Percentiles rank a stretch among this genome's conserved stretches.
Evolutionary conservation across 2,113 vertebrate genomes (phyloP).

Genomic region (Aegotheles bennettii): DNA sequence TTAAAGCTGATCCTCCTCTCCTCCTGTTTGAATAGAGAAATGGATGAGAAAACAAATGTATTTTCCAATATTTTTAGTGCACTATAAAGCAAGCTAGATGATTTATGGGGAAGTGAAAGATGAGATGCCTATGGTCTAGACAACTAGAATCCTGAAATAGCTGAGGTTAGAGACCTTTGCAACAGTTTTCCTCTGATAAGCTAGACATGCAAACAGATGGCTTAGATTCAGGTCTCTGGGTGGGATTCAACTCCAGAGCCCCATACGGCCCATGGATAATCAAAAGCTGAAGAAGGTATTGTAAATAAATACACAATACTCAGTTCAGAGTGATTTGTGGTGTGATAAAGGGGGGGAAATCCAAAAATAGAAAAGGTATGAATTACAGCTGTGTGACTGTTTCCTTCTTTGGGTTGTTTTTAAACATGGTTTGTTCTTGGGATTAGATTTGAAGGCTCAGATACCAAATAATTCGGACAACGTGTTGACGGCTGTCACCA

Average conservation of each 20-base stretch:
- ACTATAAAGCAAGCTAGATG: neutral
- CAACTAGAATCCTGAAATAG: neutral
- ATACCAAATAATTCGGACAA: neutral
- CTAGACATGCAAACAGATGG: neutral
- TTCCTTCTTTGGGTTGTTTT: neutral
- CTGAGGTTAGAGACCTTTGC: neutral
- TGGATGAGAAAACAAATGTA: neutral
- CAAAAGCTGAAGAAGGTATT: neutral
- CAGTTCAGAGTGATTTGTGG: neutral
- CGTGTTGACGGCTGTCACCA: neutral
- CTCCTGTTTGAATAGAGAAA: neutral
- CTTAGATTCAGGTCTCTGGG: neutral
- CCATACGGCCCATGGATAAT: neutral
- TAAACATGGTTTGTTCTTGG: neutral
- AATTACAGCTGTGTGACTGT: neutral
- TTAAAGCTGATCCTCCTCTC: neutral
- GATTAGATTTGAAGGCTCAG: neutral
- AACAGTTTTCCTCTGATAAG: neutral
- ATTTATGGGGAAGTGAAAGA: neutral
- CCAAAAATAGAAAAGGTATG: neutral
- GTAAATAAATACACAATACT: neutral
- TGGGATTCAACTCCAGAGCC: neutral
- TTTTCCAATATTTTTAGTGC: neutral
- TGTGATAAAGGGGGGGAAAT: neutral
- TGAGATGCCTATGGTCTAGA: neutral